A percentile compares a stretch with the other conserved stretches of the same genome.
Evolutionary conservation across 2,113 vertebrate species (phyloP).

Genomic region (Octodon degus): DNA sequence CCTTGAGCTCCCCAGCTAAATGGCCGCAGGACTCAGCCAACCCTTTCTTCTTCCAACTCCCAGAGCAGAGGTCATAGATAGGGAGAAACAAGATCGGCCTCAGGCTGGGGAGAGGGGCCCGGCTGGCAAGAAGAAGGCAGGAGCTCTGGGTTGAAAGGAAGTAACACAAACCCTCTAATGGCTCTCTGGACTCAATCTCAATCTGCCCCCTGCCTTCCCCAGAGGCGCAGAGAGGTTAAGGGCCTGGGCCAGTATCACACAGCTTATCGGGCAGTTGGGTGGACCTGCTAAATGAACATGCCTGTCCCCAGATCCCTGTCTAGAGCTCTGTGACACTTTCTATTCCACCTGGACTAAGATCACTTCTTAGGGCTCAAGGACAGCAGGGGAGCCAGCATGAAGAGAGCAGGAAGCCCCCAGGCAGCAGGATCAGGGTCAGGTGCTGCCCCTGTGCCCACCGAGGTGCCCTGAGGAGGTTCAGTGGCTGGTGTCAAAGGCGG

Average conservation of each 20-base stretch:
- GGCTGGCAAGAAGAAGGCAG: not conserved
- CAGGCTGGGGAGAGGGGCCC: not conserved
- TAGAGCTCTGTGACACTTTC: not conserved
- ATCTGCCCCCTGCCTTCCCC: constrained; percentile 44
- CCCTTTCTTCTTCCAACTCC: constrained; percentile 60
- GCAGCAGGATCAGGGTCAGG: constrained; percentile 28
- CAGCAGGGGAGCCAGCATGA: not conserved
- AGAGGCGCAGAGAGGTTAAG: constrained; percentile 56
- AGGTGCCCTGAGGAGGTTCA: constrained; percentile 54
- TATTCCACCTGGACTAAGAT: not conserved
- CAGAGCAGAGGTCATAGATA: constrained; percentile 57
- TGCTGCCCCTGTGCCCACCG: not conserved
- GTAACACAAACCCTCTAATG: constrained; percentile 29
- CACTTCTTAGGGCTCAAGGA: not conserved
- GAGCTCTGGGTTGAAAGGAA: not conserved
- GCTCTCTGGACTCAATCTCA: not conserved
- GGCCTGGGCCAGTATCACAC: constrained; percentile 33
- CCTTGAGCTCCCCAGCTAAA: not conserved
- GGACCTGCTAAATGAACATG: constrained; percentile 27
- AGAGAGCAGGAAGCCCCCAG: not conserved
- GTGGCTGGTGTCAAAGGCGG: not conserved
- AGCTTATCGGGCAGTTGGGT: not conserved
- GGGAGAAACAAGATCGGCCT: constrained; percentile 46
- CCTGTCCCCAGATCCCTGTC: not conserved
- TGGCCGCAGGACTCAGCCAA: not conserved